Conservation (phyloP, 2,797 vertebrate genomes). For the Xyrichtys novacula region DNA sequence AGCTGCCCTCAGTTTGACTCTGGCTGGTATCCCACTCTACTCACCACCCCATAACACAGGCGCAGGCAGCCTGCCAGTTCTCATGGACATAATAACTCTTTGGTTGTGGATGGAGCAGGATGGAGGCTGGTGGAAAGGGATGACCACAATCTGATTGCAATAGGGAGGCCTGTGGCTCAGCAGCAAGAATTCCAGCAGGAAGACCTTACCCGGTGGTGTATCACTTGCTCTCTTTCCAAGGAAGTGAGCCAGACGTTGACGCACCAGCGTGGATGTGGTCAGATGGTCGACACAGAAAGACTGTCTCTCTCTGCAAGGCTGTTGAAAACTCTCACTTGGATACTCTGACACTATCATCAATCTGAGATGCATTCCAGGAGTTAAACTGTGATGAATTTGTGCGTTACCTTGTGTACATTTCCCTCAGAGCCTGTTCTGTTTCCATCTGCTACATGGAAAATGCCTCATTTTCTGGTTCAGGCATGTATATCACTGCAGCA, state of each 20-base stretch:
- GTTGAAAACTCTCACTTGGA: constrained; percentile 21
- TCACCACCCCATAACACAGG: constrained; percentile 67
- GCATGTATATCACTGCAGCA: no score
- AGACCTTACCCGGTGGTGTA: constrained; percentile 49
- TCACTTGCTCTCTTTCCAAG: constrained; percentile 58
- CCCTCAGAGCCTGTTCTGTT: constrained; percentile 18
- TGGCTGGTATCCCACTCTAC: constrained; percentile 37
- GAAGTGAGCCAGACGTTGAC: constrained; percentile 65
- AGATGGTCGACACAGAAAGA: constrained; percentile 39
- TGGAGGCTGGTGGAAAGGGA: constrained; percentile 65
- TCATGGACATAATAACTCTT: constrained; percentile 67
- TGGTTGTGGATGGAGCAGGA: constrained; percentile 69
- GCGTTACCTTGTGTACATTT: constrained; percentile 26
- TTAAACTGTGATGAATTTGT: constrained; percentile 43
- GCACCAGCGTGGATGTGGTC: constrained; percentile 51
- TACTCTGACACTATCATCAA: constrained; percentile 35
- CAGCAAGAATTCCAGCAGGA: constrained; percentile 72
- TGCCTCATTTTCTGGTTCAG: constrained; percentile 23
- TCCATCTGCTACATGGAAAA: constrained; percentile 18
- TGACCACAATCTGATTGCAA: constrained; percentile 76
- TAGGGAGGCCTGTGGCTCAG: constrained; percentile 64
- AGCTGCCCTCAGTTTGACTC: constrained; percentile 64
- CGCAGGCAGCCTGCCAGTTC: constrained; percentile 60
- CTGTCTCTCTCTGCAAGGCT: constrained; percentile 26
- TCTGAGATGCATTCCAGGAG: constrained; percentile 45